phyloP scores from a whole-genome alignment of 1,140 invertebrate species.

The Drosophila ohnishii region DNA sequence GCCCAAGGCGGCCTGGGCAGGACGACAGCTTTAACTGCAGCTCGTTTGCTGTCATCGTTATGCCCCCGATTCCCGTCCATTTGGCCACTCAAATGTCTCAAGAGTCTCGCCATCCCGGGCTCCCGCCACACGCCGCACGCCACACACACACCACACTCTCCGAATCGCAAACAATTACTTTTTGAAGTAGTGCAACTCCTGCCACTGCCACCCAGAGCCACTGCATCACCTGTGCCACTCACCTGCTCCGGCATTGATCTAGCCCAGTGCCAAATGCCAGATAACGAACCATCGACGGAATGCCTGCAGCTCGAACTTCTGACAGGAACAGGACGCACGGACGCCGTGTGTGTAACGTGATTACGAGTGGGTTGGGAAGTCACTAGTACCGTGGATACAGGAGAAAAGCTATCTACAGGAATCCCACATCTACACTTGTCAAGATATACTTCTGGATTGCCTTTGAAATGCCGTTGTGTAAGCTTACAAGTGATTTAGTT shows the following conservation, averaged over 20 bases:
- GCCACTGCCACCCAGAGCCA: constrained; percentile 10
- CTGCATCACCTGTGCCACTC: constrained; percentile 45
- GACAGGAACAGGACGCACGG: constrained; percentile 38
- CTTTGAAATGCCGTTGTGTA: background rate
- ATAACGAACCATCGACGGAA: constrained; percentile 61
- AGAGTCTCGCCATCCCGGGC: constrained; percentile 60
- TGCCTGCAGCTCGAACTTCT: constrained; percentile 59
- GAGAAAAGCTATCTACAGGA: background rate
- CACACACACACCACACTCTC: constrained; percentile 62
- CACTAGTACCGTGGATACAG: constrained; percentile 2
- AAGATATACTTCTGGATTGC: background rate
- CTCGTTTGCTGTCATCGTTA: constrained; percentile 56
- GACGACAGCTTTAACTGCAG: constrained; percentile 59
- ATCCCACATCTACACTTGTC: constrained; percentile 2
- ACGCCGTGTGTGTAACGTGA: constrained; percentile 44
- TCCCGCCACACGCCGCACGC: constrained; percentile 28
- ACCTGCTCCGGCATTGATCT: constrained; percentile 71
- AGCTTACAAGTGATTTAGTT: background rate
- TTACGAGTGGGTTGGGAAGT: constrained; percentile 23
- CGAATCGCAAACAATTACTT: constrained; percentile 81
- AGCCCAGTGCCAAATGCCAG: constrained; percentile 60
- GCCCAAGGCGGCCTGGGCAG: constrained; percentile 30
- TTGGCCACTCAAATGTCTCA: constrained; percentile 77
- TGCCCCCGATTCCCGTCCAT: constrained; percentile 20
- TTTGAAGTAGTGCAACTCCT: constrained; percentile 67